Evolutionary conservation across 2,888 invertebrate species (phyloP), one percentile per base, ranked within the genome.

Genomic region (Euplagia quadripunctaria): DNA sequence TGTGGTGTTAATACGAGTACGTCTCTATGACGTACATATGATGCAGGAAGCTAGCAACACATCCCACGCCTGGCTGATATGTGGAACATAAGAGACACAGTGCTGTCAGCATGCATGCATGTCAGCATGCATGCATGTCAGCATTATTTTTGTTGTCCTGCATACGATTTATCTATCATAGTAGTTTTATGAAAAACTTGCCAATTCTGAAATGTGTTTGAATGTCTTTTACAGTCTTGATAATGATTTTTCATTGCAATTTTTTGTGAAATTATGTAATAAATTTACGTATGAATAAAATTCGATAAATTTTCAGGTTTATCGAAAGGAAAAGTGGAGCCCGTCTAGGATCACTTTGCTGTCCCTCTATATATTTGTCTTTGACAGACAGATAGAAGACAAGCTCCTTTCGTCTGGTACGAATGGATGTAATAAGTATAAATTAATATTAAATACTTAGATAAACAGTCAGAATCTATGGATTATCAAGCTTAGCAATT

Each of bases 21-120:
- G 31, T 61, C 31, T 61, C 31, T 61, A 61, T 61, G 58, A 58
- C 58, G 20, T 58, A 58, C 58, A 58, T 58, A 71, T 31, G 58
- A 71, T 65, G 58, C 58, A 71, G 71, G 71, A 71, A 64, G 42
- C 17, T 17, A 64, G 42, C 17, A 64, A 51, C 52, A 51, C 55
- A 70, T 41, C 46, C 63, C 63, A 70, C 52, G 58, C n/a, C 61
- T 46, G 20, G 16, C 52, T 68, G 55, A 67, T 41, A 17, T 17
- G 9, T 41, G 51, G 52, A 16, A 49, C 8, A 66, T 49, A 49
- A 5, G 20, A 20, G 12, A 58, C 12, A 66, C 46, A 42, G 14
- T 64, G 63, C 14, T 42, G 63, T 64, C 63, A 17, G 3, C 58
- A 12, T 3, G 17, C n/a, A n/a, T n/a, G n/a, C n/a, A n/a, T n/a